Conservation (phyloP, 2,888 invertebrate species). For the Antheraea assamensis region DNA sequence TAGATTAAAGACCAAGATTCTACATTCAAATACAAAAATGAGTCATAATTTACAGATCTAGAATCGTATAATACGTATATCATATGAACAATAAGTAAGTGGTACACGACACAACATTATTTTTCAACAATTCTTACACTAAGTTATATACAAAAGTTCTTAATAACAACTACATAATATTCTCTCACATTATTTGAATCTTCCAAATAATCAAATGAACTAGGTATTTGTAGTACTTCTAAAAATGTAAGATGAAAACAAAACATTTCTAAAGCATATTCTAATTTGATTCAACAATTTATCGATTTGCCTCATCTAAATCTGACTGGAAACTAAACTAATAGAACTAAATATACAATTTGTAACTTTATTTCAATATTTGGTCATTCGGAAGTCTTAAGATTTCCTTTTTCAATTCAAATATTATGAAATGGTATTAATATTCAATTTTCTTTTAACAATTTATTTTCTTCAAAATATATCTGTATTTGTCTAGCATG, state of each 20-base stretch:
- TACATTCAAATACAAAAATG: conserved; percentile 22
- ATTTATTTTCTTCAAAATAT: conserved; percentile 20
- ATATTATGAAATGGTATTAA: neutral
- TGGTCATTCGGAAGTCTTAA: conserved; percentile 6
- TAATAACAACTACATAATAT: conserved; percentile 25
- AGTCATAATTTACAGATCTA: conserved; percentile 24
- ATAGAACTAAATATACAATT: conserved; percentile 6
- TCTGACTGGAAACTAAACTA: conserved; percentile 33
- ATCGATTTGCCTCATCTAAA: conserved; percentile 34
- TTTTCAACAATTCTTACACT: conserved; percentile 25
- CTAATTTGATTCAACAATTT: conserved; percentile 18
- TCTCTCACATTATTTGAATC: conserved; percentile 10
- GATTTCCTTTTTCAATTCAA: neutral
- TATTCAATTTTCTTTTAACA: neutral
- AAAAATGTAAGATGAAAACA: neutral
- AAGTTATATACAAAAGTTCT: conserved; percentile 31
- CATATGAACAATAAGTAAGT: conserved; percentile 18
- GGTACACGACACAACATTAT: conserved; percentile 17
- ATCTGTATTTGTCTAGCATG: conserved; percentile 26
- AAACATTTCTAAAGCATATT: neutral
- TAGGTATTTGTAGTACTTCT: neutral
- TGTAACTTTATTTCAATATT: conserved; percentile 3
- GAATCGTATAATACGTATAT: conserved; percentile 21
- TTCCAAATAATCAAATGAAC: neutral
- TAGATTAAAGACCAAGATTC: conserved; percentile 21